Conservation (phyloP, 2,797 vertebrate species). For the Hephaestus fuliginosus region DNA sequence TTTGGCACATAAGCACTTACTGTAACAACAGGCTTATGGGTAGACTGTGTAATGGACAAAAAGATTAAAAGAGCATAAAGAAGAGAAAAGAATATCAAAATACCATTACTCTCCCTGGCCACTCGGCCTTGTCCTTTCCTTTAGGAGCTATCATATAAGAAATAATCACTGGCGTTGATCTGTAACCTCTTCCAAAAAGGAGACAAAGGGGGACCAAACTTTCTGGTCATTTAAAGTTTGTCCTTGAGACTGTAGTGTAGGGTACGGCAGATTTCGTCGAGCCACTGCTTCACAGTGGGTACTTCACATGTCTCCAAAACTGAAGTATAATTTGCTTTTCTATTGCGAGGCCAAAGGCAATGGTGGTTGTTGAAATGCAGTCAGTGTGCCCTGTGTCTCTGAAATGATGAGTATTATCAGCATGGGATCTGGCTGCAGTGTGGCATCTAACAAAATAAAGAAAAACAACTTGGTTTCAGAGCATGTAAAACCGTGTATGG, state of each 20-base stretch:
- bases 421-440: conserved; percentile 31
- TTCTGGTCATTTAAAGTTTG: conserved; percentile 41
- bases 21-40: conserved; percentile 3
- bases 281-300: conserved; percentile 10
- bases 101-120: conserved; percentile 27
- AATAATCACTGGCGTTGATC: conserved; percentile 40
- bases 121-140: conserved; percentile 19
- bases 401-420: conserved; percentile 49
- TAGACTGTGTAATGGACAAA: conserved; percentile 24
- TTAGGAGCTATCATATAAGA: conserved; percentile 19
- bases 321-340: conserved; percentile 49
- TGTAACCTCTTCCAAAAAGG: conserved; percentile 29
- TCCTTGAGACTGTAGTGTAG: conserved; percentile 44
- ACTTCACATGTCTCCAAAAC: conserved; percentile 39
- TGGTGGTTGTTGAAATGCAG: conserved; percentile 42
- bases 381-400: conserved; percentile 14
- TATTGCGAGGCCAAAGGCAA: conserved; percentile 36
- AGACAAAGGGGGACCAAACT: conserved; percentile 35
- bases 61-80: conserved; percentile 39
- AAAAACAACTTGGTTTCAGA: conserved; percentile 16
- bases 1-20: not conserved
- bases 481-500: not conserved
- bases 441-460: conserved; percentile 13
- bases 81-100: conserved; percentile 38
- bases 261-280: conserved; percentile 34